Evolutionary conservation across 2,888 invertebrate genomes (phyloP), one percentile per base, ranked within the genome.

Genomic region (Molanna angustata): DNA sequence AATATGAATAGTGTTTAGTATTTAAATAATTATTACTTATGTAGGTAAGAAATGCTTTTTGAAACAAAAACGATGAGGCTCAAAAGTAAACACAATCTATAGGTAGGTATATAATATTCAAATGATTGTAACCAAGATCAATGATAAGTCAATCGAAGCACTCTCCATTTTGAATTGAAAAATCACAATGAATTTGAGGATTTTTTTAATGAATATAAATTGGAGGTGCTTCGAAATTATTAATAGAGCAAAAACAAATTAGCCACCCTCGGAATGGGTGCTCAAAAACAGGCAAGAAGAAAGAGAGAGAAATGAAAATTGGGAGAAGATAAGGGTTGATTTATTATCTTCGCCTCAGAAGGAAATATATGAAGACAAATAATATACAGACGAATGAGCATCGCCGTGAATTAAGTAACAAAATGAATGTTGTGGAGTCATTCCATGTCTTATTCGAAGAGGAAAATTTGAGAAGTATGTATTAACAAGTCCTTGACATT

Each of bases 201-300:
- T n/a, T 46, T 39, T 55, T 47, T 17, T 55, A 55, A 51, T 55
- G 50, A 44, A 48, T 46, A 48, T 58, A 52, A 58, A 58, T 58
- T 49, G 48, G 45, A 57, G 52, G 51, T 44, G 48, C 20, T 37
- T 43, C 45, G 51, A 41, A 33, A 51, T 51, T 57, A 51, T 49
- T 50, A 51, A 51, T 47, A 49, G 45, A 57, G 52, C 54, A 57
- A 53, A 57, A 44, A 54, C 54, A 54, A 57, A 57, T 54, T 37
- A 46, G 22, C 52, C 33, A n/a, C n/a, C 42, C 13, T 16, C 41
- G 27, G 27, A 13, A 20, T n/a, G n/a, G 44, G 41, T 14, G 27
- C 16, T 21, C 37, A 51, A 32, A 43, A 17, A 41, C 22, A n/a
- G 46, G 46, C 17, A 44, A 53, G 49, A n/a, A n/a, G n/a, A n/a